Conservation (phyloP, 1,140 invertebrate genomes). For the Eriosoma lanigerum region DNA sequence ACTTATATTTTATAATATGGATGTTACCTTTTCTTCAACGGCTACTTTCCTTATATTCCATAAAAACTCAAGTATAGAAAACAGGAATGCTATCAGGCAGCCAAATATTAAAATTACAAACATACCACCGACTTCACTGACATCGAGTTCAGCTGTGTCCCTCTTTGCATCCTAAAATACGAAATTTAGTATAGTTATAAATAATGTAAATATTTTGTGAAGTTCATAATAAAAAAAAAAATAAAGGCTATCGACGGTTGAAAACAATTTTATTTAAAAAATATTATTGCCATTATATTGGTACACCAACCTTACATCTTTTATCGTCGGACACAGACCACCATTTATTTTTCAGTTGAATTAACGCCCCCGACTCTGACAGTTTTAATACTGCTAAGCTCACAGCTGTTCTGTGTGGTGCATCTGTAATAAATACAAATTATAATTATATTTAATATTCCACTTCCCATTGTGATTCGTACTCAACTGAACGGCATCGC, state of each 20-base stretch:
- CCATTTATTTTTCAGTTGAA: constrained; percentile 82
- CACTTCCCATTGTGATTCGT: neutral
- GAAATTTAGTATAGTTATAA: neutral
- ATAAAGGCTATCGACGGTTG: too few relatives aligned
- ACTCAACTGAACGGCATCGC: constrained; percentile 70
- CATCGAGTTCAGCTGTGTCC: constrained; percentile 64
- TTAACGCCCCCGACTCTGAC: constrained; percentile 77
- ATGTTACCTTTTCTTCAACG: constrained; percentile 78
- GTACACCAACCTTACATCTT: constrained; percentile 44
- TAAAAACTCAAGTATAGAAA: constrained; percentile 87
- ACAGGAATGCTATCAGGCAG: constrained; percentile 83
- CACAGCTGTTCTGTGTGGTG: constrained; percentile 71
- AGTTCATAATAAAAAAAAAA: too few relatives aligned
- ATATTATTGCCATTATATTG: too few relatives aligned
- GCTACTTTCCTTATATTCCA: constrained; percentile 90
- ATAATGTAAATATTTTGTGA: too few relatives aligned
- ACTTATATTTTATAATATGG: neutral
- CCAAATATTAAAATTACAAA: constrained; percentile 92
- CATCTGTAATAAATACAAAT: constrained; percentile 63
- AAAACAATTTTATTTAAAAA: too few relatives aligned
- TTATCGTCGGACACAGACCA: constrained; percentile 67
- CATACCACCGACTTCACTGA: constrained; percentile 92
- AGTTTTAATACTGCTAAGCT: constrained; percentile 76
- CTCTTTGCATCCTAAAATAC: constrained; percentile 23
- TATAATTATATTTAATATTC: neutral